Base-by-base conservation (phyloP, 2,888 invertebrate species). In the Cantharis nigra region DNA sequence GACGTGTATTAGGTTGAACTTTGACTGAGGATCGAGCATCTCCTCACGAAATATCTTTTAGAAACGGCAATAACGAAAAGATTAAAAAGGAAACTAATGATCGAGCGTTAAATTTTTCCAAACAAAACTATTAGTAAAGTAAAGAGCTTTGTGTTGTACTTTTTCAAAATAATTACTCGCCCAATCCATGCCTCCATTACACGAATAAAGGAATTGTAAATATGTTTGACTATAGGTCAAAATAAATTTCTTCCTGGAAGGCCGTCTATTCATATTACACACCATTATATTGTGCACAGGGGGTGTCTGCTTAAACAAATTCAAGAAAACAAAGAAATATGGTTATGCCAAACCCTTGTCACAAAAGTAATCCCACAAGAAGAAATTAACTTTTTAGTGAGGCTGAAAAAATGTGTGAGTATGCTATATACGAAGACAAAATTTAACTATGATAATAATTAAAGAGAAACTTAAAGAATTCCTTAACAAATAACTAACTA, bases 221-320 rank as follows among this genome's bases (percentile, higher is more conserved):
- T 67, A 67, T 67, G 65, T 67, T 49, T 49, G n/a, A 49, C 49
- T 49, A 49, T 49, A 74, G 30, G 16, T 73, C 33, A 28, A 71
- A 70, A 70, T 20, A 69, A 49, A 71, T 30, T 7, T 81, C 81
- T 86, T 86, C 85, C 82, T 75, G 81, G 85, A 85, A 86, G 83
- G 85, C n/a, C 49, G n/a, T 83, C 86, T 85, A 86, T 86, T 86
- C 86, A 84, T 85, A 85, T 86, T 86, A 76, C 71, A 85, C 83
- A 83, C 84, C 83, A 85, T 85, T 84, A 87, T 86, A 85, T 85
- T 86, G 83, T 84, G 85, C 84, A 83, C 83, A 83, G 83, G 84
- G 85, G 85, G 84, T 84, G 84, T 83, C 82, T 85, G 83, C 83
- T 82, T 85, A 86, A 86, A 85, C 85, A 86, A 86, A 85, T 86